Percentiles rank a stretch among this genome's conserved stretches.
phyloP scores from a whole-genome alignment of 1,140 invertebrate genomes.

The Trichonephila clavata region DNA sequence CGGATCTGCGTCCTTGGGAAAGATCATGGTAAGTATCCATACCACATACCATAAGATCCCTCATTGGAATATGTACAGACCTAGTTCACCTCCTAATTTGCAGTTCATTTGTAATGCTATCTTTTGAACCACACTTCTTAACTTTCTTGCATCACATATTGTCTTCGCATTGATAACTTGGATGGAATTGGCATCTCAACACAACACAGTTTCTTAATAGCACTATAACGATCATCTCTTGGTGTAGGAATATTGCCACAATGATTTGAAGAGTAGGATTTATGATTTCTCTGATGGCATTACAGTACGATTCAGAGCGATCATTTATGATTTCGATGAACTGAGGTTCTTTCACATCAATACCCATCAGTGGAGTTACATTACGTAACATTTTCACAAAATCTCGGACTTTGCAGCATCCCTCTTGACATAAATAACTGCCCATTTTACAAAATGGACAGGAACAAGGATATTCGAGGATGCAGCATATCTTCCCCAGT shows the following conservation, averaged over 20 bases:
- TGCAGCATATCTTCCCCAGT: constrained; percentile 67
- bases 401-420: constrained; percentile 84
- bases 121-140: constrained; percentile 91
- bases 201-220: constrained; percentile 94
- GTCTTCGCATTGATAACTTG: constrained; percentile 90
- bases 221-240: constrained; percentile 91
- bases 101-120: constrained; percentile 97
- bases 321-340: constrained; percentile 83
- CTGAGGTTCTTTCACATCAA: constrained; percentile 84
- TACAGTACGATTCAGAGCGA: constrained; percentile 83
- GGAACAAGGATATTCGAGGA: constrained; percentile 44
- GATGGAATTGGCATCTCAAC: constrained; percentile 89
- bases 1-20: constrained; percentile 84
- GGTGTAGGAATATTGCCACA: constrained; percentile 89
- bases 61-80: constrained; percentile 90
- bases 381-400: constrained; percentile 85
- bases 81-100: constrained; percentile 95
- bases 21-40: constrained; percentile 94
- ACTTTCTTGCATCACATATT: constrained; percentile 86
- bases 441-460: constrained; percentile 84
- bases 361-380: constrained; percentile 85
- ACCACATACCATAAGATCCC: constrained; percentile 91
- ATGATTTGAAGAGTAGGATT: constrained; percentile 85
- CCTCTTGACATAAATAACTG: constrained; percentile 85
- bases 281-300: constrained; percentile 83